Evolutionary conservation across 2,797 vertebrate genomes (phyloP).

Genomic region (Carcharodon carcharias): DNA sequence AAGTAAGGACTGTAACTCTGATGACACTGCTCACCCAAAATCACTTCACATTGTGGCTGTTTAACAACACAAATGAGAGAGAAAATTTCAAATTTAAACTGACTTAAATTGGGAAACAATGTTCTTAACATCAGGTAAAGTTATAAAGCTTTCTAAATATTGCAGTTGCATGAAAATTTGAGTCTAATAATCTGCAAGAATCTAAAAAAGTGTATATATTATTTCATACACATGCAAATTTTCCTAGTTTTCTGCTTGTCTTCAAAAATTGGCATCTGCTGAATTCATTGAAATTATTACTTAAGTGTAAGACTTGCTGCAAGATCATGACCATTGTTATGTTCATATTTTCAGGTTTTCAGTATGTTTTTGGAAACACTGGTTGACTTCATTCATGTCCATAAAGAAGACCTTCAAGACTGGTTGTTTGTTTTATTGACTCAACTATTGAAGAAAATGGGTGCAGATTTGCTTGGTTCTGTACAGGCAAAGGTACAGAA

Average conservation of each 20-base stretch:
- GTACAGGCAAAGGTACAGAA: slow-evolving; percentile 96
- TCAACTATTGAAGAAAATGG: slow-evolving; percentile 95
- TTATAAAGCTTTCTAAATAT: slow-evolving; percentile 42
- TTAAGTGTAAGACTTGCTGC: not conserved
- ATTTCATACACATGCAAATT: slow-evolving; percentile 44
- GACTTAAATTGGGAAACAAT: not conserved
- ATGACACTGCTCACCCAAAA: not conserved
- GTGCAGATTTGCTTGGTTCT: slow-evolving; percentile 90
- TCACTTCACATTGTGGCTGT: not conserved
- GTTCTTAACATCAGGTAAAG: not conserved
- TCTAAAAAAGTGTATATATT: slow-evolving; percentile 38
- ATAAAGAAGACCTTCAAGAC: slow-evolving; percentile 92
- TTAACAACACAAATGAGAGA: not conserved
- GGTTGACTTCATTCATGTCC: slow-evolving; percentile 88
- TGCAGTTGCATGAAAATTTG: slow-evolving; percentile 54
- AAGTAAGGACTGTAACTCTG: not conserved
- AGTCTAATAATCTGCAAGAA: not conserved
- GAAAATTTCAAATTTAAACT: not conserved
- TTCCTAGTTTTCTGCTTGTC: slow-evolving; percentile 59
- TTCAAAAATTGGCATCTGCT: slow-evolving; percentile 49
- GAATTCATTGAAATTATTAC: not conserved
- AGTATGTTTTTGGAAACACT: slow-evolving; percentile 98
- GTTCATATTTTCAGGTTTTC: slow-evolving; percentile 73
- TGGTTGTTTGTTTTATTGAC: slow-evolving; percentile 92
- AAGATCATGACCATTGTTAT: slow-evolving; percentile 35